phyloP scores from a whole-genome alignment of 2,888 invertebrate genomes.

The Aquatica leii region DNA sequence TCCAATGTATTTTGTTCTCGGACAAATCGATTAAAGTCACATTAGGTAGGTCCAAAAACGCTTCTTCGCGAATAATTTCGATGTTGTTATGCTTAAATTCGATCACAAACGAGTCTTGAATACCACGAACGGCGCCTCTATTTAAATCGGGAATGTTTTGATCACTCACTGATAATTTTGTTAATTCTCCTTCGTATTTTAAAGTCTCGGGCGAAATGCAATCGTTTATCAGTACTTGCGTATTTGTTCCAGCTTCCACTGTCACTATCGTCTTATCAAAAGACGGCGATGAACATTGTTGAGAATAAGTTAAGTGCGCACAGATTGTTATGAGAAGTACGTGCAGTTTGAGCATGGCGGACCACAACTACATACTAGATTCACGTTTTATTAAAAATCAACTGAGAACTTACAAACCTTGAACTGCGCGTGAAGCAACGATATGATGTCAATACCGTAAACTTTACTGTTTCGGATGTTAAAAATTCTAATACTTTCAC shows the following conservation, averaged over 20 bases:
- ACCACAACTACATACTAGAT: too few species aligned
- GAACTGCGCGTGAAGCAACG: too few species aligned
- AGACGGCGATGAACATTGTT: background rate
- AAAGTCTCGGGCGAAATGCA: background rate
- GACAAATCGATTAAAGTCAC: background rate
- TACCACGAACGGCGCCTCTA: background rate
- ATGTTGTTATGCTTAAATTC: background rate
- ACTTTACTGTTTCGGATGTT: too few species aligned
- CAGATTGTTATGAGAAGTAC: background rate
- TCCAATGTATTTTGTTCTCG: slow-evolving; percentile 10
- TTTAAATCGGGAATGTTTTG: slow-evolving; percentile 11
- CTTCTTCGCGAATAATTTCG: slow-evolving; percentile 14
- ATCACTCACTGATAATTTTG: background rate
- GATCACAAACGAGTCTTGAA: background rate
- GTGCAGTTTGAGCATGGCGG: slow-evolving; percentile 1
- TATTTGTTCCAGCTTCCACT: background rate
- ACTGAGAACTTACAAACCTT: too few species aligned
- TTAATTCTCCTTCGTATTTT: background rate
- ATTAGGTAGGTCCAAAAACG: slow-evolving; percentile 8
- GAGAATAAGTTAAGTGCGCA: background rate
- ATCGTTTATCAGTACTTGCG: background rate
- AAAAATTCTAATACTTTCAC: too few species aligned
- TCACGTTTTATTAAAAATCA: too few species aligned
- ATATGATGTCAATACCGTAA: too few species aligned
- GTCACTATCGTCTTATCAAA: slow-evolving; percentile 5